These are phyloP conservation scores for Python bivittatus DNA, from an alignment of 2,113 vertebrate species.

Conservation along the genomic window DNA sequence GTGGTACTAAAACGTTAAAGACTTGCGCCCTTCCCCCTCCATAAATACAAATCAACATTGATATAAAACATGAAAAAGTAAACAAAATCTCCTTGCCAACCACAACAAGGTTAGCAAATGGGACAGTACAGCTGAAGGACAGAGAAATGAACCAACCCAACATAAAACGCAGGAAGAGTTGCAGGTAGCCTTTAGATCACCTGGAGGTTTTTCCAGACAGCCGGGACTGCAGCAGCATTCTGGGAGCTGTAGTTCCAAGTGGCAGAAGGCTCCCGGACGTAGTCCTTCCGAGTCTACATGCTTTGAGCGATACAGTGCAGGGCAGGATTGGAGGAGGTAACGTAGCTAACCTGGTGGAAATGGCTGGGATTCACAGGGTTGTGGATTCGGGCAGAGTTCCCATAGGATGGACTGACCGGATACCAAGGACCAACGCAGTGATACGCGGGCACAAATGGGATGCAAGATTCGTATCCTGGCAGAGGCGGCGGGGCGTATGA, in stretches of 20 bases:
- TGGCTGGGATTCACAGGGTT: conserved; percentile 71
- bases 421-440: conserved; percentile 74
- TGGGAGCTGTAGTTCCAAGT: not conserved
- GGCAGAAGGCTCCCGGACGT: not conserved
- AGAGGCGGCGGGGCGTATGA: conserved; percentile 73
- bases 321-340: conserved; percentile 75
- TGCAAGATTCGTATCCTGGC: conserved; percentile 80
- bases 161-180: not conserved
- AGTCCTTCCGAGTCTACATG: conserved; percentile 64
- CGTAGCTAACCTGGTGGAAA: conserved; percentile 75
- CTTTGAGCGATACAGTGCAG: conserved; percentile 81
- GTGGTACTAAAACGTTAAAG: not conserved
- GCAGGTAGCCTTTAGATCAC: not conserved
- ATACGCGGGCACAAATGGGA: conserved; percentile 77
- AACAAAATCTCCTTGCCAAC: not conserved
- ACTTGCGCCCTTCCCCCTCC: conserved; percentile 6
- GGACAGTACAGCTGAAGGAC: conserved; percentile 21
- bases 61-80: not conserved
- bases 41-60: conserved; percentile 56
- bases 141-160: not conserved
- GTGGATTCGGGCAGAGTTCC: conserved; percentile 59
- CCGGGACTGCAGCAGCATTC: not conserved
- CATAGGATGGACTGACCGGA: conserved; percentile 70
- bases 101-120: conserved; percentile 9
- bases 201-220: not conserved